Percentiles rank a stretch among this genome's conserved stretches.
Conservation (phyloP, 2,888 invertebrate species). For the Nemotelus pantherinus region DNA sequence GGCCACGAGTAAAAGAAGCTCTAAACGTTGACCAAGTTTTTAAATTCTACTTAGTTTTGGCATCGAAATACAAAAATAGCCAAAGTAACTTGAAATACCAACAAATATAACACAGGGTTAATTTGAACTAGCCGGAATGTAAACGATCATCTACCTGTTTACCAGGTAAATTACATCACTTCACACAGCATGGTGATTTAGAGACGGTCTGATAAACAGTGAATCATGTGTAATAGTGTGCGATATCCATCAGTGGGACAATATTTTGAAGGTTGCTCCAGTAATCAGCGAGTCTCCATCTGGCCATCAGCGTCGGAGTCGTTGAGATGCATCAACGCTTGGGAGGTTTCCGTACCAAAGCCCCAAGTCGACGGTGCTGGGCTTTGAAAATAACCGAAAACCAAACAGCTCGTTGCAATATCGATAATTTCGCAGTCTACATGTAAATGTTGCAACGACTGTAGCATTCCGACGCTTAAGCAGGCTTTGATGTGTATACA, state of each 20-base stretch:
- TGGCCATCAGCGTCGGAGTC: background rate
- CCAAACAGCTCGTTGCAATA: background rate
- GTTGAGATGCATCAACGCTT: background rate
- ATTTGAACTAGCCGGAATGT: background rate
- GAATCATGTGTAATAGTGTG: background rate
- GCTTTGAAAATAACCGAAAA: background rate
- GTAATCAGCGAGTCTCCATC: background rate
- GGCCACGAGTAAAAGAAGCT: too few relatives aligned
- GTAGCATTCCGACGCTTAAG: background rate
- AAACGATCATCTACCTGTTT: background rate
- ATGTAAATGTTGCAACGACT: background rate
- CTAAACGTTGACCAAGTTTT: too few relatives aligned
- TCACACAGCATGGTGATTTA: background rate
- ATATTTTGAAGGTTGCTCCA: constrained; percentile 8
- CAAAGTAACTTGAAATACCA: too few relatives aligned
- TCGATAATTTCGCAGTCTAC: constrained; percentile 13
- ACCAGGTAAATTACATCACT: constrained; percentile 1
- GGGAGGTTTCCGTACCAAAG: too few relatives aligned
- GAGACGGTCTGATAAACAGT: background rate
- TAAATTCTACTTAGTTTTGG: too few relatives aligned
- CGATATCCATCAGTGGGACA: background rate
- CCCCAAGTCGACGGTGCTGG: too few relatives aligned
- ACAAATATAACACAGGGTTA: background rate
- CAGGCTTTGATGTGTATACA: background rate
- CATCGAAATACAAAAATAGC: too few relatives aligned